A percentile compares a stretch with the other conserved stretches of the same genome.
Evolutionary conservation across 2,888 invertebrate genomes (phyloP).

Genomic region (Lepidocyrtoides sp.): DNA sequence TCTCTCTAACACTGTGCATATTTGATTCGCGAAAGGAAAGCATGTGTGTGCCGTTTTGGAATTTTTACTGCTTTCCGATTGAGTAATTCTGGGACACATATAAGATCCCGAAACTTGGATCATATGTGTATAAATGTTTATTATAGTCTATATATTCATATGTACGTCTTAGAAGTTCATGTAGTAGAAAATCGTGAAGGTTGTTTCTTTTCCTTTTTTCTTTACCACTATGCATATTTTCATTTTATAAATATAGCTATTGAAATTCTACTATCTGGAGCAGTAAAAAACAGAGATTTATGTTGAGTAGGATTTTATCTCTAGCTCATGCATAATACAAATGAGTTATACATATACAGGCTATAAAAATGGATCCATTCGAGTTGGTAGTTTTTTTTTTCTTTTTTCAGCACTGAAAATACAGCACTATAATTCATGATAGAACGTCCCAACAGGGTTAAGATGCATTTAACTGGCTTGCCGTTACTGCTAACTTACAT

Average conservation of each 20-base stretch:
- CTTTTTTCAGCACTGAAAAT: not conserved
- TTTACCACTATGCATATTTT: not conserved
- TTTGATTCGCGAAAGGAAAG: constrained; percentile 16
- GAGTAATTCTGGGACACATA: constrained; percentile 63
- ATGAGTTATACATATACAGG: constrained; percentile 14
- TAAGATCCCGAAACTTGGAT: not conserved
- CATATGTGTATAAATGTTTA: not conserved
- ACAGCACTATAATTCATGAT: constrained; percentile 19
- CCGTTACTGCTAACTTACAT: not conserved
- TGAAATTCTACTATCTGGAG: constrained; percentile 47
- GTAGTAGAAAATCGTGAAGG: not conserved
- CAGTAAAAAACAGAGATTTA: constrained; percentile 64
- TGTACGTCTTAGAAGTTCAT: not conserved
- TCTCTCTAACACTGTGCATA: not conserved
- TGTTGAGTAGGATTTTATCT: constrained; percentile 60
- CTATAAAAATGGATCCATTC: not conserved
- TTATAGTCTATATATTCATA: not conserved
- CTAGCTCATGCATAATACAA: constrained; percentile 58
- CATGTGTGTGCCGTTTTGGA: constrained; percentile 51
- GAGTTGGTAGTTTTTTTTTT: not conserved
- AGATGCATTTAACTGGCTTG: constrained; percentile 2
- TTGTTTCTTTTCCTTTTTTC: constrained; percentile 1
- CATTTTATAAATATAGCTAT: constrained; percentile 6
- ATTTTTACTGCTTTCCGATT: constrained; percentile 73
- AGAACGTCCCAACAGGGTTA: not conserved